Conservation (phyloP, 2,888 invertebrate species). For the Rhamphomyia laevipes region DNA sequence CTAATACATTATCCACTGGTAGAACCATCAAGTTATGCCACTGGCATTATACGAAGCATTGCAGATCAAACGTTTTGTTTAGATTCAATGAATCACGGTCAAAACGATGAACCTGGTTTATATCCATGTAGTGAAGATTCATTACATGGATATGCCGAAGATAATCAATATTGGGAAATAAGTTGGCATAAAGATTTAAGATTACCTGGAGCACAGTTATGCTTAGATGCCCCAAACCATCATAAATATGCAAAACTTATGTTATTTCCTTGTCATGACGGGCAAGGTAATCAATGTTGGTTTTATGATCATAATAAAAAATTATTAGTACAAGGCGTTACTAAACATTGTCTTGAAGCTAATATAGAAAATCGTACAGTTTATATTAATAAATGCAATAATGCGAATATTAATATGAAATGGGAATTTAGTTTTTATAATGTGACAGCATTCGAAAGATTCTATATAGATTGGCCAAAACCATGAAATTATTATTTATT, state of each 20-base stretch:
- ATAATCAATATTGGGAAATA: constrained; percentile 27
- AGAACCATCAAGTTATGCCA: constrained; percentile 69
- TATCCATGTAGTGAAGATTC: constrained; percentile 26
- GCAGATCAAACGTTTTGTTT: constrained; percentile 54
- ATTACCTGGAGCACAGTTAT: constrained; percentile 51
- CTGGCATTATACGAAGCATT: constrained; percentile 59
- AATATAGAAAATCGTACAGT: too few species aligned
- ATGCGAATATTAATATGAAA: constrained; percentile 26
- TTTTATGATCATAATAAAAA: constrained; percentile 47
- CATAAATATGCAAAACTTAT: constrained; percentile 59
- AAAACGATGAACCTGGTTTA: constrained; percentile 26
- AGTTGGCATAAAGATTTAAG: constrained; percentile 25
- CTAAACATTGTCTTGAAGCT: too few species aligned
- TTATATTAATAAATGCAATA: constrained; percentile 41
- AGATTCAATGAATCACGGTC: constrained; percentile 47
- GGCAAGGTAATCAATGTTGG: constrained; percentile 89
- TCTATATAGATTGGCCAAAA: too few species aligned
- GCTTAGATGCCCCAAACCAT: constrained; percentile 73
- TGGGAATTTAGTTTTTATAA: constrained; percentile 32
- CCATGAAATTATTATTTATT: too few species aligned
- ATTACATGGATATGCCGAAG: constrained; percentile 23
- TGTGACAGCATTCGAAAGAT: too few species aligned
- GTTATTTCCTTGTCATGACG: constrained; percentile 64
- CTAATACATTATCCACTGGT: constrained; percentile 74
- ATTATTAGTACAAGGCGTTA: too few species aligned